Percentiles rank a stretch among this genome's conserved stretches.
These are phyloP conservation scores for Melierax canorus DNA, from an alignment of 2,113 vertebrate species.

Conservation along the genomic window DNA sequence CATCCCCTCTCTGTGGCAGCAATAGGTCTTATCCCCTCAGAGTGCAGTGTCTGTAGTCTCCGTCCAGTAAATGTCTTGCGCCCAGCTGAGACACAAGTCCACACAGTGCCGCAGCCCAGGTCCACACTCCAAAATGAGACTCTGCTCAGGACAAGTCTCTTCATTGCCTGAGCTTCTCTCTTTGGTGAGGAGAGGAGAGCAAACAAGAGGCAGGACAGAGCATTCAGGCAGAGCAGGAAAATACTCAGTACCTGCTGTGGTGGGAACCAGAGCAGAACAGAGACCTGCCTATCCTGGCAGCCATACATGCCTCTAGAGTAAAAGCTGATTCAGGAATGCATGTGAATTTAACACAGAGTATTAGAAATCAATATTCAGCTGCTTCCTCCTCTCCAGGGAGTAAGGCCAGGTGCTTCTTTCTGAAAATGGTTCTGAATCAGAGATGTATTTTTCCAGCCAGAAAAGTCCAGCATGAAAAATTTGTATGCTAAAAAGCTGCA, in stretches of 20 bases:
- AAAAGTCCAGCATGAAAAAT: background rate
- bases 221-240: background rate
- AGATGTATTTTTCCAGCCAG: background rate
- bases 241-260: background rate
- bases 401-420: background rate
- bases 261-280: background rate
- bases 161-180: background rate
- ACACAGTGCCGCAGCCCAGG: background rate
- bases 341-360: background rate
- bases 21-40: background rate
- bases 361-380: background rate
- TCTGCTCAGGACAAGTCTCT: background rate
- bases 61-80: rapidly evolving
- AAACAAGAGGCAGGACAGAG: background rate
- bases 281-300: background rate
- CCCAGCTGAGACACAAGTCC: background rate
- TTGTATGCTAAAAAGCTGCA: background rate
- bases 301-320: background rate
- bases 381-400: background rate
- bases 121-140: background rate
- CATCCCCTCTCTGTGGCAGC: background rate
- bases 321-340: background rate
- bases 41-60: background rate
- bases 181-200: background rate
- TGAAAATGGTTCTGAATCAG: background rate